A percentile compares a stretch with the other conserved stretches of the same genome.
Evolutionary conservation across 2,113 vertebrate species (phyloP).

Genomic region (Halcyon senegalensis): DNA sequence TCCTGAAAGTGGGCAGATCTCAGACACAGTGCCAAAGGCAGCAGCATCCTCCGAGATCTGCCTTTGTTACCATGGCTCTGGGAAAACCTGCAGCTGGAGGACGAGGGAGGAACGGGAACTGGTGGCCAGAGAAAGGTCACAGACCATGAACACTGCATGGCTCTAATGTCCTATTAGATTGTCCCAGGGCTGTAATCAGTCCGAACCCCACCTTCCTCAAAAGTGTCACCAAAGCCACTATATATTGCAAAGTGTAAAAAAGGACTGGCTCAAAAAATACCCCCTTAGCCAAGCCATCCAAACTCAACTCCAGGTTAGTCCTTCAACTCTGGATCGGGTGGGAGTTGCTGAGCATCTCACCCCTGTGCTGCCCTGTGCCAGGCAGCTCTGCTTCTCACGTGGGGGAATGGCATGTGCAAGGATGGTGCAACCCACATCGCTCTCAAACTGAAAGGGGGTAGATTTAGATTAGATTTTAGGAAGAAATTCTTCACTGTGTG

Average conservation of each 20-base stretch:
- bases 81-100: neutral
- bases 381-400: neutral
- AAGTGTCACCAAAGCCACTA: neutral
- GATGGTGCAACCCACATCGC: neutral
- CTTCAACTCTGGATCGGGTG: neutral
- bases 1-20: neutral
- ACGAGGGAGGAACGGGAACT: neutral
- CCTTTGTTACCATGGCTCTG: neutral
- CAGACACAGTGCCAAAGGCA: neutral
- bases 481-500: neutral
- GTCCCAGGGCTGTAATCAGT: neutral
- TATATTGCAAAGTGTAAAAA: accelerated
- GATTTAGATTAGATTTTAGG: neutral
- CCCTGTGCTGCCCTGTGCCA: accelerated
- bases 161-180: neutral
- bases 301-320: neutral
- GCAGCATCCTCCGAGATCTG: neutral
- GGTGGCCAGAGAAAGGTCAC: neutral
- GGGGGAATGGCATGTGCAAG: accelerated
- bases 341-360: neutral
- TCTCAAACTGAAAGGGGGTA: neutral
- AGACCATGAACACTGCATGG: accelerated
- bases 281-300: neutral
- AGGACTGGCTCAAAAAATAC: neutral
- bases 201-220: neutral